Evolutionary conservation across 2,113 vertebrate genomes (phyloP), one percentile per base, ranked within the genome.

Genomic region (Tursiops truncatus): DNA sequence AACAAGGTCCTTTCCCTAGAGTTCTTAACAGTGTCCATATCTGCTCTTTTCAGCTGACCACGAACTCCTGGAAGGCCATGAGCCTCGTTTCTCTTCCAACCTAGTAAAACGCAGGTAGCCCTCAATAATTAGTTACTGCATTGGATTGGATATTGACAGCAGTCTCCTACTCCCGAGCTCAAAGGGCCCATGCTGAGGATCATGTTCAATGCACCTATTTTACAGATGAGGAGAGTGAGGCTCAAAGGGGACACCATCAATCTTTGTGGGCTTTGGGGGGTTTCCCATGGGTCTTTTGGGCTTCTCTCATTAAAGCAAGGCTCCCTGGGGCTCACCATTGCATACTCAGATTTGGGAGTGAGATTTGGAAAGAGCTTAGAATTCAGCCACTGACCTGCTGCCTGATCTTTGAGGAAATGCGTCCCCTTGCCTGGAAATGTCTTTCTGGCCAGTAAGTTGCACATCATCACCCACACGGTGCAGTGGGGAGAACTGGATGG

Each of bases 351-450:
- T 70, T 60, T 80, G 71, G n/a, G 23, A 71, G n/a, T 82, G 12
- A 94, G 53, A 89, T 84, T 71, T 73, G 56, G 85, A 56, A 94
- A 96, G 80, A 18, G 1, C 38, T 94, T 80, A 36, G 65, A 47
- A 17, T 58, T 87, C 23, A 86, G 47, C 73, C 86, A 63, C 38
- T 79, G 88, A 36, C 47, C 41, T 47, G 21, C 86, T 58, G 28
- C 79, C 73, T 36, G 31, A 28, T 62, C 36, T 53, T 90, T 76
- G 62, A 50, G 79, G 31, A 96, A 83, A 58, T 63, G 21, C 21
- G 23, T 21, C 5, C 23, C 13, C 8, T 79, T 91, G 71, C 67
- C 89, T 89, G 91, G 84, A 97, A 87, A 86, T 89, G 91, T 26
- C 79, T 82, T 71, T 77, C n/a, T 83, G 96, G 38, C 62, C 21